Base-by-base conservation (phyloP, 1,140 invertebrate genomes). In the Solenopsis invicta region DNA sequence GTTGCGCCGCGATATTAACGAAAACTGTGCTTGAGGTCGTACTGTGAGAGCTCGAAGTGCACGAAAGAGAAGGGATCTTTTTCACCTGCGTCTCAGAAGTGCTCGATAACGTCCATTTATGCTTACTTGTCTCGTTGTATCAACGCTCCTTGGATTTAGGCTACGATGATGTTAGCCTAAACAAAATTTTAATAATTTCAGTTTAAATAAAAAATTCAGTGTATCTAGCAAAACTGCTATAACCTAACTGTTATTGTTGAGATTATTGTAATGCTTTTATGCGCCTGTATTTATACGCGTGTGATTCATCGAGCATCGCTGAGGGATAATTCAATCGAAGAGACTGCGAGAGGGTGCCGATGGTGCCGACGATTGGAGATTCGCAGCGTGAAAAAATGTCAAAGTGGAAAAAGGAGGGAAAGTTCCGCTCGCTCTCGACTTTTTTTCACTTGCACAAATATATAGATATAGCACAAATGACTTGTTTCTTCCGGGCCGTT, bases 21-120 rank as follows among this genome's bases (percentile, higher is more conserved):
- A 52, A 90, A 85, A 75, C 59, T 45, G 52, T 54, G 80, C 76
- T 90, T 77, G 52, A 86, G 37, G 50, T 78, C n/a, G 71, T 76
- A 62, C n/a, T n/a, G n/a, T n/a, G n/a, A n/a, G n/a, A n/a, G n/a
- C n/a, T 81, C 37, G 21, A 48, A 66, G 89, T 85, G 89, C 84
- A 90, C 74, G 90, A 91, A 88, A 90, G 84, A 87, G 84, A 78
- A 56, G 62, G 56, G 67, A 84, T 64, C 45, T 50, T 21, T 10
- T n/a, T 61, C 34, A 52, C 1, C 2, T 64, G 18, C 10, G 13
- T 80, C 76, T 69, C 24, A 34, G 16, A 29, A 62, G 16, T 88
- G 85, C 52, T 86, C 75, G 67, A 69, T 56, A 69, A 81, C 13
- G 6, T 12, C 12, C 12, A 16, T 48, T 62, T 29, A 29, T 48